Conservation (phyloP, 2,888 invertebrate genomes). For the Pammene fasciana region DNA sequence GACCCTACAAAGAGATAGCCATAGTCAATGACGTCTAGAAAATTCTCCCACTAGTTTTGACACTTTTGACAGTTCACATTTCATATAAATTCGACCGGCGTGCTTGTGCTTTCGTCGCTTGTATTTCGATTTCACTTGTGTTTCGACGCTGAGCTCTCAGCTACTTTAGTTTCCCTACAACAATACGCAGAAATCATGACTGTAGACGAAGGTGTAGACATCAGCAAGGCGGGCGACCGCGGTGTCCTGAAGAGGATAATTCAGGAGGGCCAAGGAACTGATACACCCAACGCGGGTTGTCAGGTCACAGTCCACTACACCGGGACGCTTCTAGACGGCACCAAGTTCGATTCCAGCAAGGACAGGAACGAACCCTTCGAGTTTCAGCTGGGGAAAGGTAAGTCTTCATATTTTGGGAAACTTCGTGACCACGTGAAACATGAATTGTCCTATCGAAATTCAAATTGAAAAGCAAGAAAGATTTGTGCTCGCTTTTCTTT, state of each 20-base stretch:
- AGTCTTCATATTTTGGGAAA: conserved; percentile 33
- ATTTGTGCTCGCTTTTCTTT: too few relatives aligned
- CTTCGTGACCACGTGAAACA: neutral
- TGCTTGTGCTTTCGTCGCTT: conserved; percentile 27
- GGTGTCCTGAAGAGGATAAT: conserved; percentile 91
- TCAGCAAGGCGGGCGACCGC: conserved; percentile 82
- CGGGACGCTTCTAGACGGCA: conserved; percentile 93
- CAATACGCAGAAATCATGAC: conserved; percentile 59
- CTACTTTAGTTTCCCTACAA: neutral
- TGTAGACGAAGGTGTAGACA: conserved; percentile 75
- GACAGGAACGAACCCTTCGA: conserved; percentile 92
- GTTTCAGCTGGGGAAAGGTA: conserved; percentile 94
- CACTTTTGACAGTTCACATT: conserved; percentile 35
- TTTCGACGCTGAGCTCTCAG: conserved; percentile 1
- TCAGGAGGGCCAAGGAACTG: conserved; percentile 89
- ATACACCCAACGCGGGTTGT: conserved; percentile 88
- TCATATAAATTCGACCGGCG: conserved; percentile 44
- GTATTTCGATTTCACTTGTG: conserved; percentile 11
- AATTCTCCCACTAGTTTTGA: conserved; percentile 44
- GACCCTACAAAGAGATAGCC: conserved; percentile 31
- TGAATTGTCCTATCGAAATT: neutral
- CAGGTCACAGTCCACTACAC: conserved; percentile 92
- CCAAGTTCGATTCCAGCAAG: conserved; percentile 95
- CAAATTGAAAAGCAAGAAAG: neutral
- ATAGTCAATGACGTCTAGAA: conserved; percentile 48